A percentile compares a stretch with the other conserved stretches of the same genome.
These are phyloP conservation scores for Anabacerthia variegaticeps DNA, from an alignment of 2,797 vertebrate species.

Conservation along the genomic window DNA sequence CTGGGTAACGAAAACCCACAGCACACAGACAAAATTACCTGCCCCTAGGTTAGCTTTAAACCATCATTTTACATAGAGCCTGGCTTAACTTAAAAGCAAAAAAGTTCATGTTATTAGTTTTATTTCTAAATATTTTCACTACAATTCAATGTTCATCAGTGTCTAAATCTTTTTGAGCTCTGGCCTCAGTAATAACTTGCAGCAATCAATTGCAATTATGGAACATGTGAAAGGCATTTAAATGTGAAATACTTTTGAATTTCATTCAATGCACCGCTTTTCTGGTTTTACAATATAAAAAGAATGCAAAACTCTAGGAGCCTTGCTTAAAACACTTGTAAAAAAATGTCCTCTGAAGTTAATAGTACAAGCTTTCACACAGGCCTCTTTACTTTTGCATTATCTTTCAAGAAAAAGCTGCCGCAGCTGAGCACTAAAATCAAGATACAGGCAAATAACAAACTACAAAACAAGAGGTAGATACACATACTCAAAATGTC, in stretches of 20 bases:
- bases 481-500: background rate
- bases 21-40: background rate
- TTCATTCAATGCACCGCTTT: background rate
- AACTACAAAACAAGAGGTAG: fast-evolving
- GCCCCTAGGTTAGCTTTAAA: background rate
- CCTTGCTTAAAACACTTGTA: background rate
- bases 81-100: background rate
- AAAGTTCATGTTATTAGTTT: background rate
- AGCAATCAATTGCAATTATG: background rate
- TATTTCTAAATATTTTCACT: background rate
- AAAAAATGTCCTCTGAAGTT: background rate
- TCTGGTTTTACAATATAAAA: background rate
- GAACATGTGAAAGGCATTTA: background rate
- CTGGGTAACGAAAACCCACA: fast-evolving
- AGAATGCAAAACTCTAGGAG: background rate
- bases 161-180: background rate
- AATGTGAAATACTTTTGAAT: background rate
- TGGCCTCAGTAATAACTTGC: background rate
- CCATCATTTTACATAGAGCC: background rate
- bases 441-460: background rate
- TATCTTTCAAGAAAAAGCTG: background rate
- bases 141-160: background rate
- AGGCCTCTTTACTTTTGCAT: fast-evolving
- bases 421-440: background rate
- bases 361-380: fast-evolving